A percentile compares a stretch with the other conserved stretches of the same genome.
Evolutionary conservation across 1,140 invertebrate species (phyloP).

Genomic region (Bombus superbus): DNA sequence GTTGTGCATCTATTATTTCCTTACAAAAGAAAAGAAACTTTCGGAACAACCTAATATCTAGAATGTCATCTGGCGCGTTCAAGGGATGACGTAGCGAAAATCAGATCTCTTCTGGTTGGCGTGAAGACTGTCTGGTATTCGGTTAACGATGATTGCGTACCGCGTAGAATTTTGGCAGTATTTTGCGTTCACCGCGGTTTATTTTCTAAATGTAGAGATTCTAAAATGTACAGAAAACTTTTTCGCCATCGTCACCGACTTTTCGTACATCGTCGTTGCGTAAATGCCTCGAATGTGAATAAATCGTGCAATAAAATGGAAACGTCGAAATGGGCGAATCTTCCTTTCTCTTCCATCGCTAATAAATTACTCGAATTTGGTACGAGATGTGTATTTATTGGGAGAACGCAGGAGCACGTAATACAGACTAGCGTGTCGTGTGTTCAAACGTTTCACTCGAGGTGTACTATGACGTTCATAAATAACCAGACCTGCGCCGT

Average conservation of each 20-base stretch:
- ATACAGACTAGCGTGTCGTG: not conserved
- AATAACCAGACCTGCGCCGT: conserved; percentile 24
- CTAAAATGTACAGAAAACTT: not conserved
- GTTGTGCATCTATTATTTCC: too few species aligned
- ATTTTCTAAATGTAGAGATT: not conserved
- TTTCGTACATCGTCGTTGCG: not conserved
- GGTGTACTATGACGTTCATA: conserved; percentile 13
- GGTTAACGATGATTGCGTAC: not conserved
- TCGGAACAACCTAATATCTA: too few species aligned
- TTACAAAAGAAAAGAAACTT: too few species aligned
- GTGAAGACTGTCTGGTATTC: not conserved
- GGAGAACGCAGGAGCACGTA: not conserved
- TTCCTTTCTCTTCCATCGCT: not conserved
- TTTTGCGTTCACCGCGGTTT: not conserved
- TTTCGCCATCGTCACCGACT: too few species aligned
- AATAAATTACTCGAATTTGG: conserved; percentile 21
- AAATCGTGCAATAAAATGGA: conserved; percentile 9
- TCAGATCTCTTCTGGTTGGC: not conserved
- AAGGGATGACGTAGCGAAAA: not conserved
- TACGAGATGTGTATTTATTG: not conserved
- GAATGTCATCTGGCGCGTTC: not conserved
- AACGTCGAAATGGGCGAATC: conserved; percentile 1
- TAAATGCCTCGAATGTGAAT: conserved; percentile 1
- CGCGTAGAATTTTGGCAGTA: not conserved
- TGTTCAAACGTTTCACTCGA: conserved; percentile 21